Evolutionary conservation across 2,888 invertebrate genomes (phyloP).

Genomic region (Spialia ferax): DNA sequence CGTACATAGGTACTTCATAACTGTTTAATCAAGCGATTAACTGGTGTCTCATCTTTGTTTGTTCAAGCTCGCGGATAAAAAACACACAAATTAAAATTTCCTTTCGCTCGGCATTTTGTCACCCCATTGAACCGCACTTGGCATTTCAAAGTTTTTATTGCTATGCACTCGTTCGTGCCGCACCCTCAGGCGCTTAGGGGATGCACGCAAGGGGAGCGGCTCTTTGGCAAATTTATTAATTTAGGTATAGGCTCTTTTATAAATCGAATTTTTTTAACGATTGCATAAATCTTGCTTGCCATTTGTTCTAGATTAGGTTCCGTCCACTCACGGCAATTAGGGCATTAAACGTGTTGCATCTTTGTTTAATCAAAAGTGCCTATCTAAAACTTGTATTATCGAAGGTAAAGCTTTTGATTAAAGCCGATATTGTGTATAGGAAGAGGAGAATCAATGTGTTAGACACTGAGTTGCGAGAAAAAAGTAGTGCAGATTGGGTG

Average conservation of each 20-base stretch:
- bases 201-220: conserved; percentile 30
- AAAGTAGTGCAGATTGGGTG: no score
- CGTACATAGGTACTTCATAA: no score
- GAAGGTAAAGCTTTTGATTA: no score
- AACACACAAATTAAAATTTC: conserved; percentile 21
- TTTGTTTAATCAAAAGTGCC: no score
- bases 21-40: conserved; percentile 7
- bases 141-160: conserved; percentile 40
- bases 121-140: conserved; percentile 36
- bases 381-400: no score
- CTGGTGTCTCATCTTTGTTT: conserved; percentile 1
- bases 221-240: conserved; percentile 35
- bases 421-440: no score
- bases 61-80: conserved; percentile 8
- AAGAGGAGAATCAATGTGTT: no score
- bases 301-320: no score
- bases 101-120: conserved; percentile 28
- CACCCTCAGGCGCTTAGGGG: conserved; percentile 16
- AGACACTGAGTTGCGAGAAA: no score
- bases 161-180: conserved; percentile 31
- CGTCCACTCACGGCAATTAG: conserved; percentile 22
- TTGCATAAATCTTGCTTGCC: conserved; percentile 16
- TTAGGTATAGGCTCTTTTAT: no score
- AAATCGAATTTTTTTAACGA: conserved; percentile 35
- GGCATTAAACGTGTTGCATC: conserved; percentile 19